phyloP scores from a whole-genome alignment of 2,113 vertebrate species.

The Petrocephalus microphthalmus region DNA sequence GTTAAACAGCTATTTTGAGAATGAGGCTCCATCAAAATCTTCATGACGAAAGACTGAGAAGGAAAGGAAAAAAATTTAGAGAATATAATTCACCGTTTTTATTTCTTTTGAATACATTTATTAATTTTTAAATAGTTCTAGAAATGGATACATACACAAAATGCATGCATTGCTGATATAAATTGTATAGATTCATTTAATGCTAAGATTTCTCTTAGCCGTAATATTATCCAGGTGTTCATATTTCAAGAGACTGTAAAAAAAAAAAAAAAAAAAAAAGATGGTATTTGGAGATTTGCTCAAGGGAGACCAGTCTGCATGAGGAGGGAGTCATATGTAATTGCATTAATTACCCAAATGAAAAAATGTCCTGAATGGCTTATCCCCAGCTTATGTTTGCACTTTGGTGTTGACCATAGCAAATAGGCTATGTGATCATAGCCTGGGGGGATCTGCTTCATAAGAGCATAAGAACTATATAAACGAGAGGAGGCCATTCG shows the following conservation, averaged over 20 bases:
- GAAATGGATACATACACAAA: not conserved
- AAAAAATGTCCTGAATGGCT: not conserved
- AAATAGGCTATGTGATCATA: not conserved
- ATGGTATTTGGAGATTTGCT: not conserved
- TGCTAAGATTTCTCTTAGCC: not conserved
- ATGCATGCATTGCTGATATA: not conserved
- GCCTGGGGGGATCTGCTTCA: not conserved
- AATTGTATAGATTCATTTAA: not conserved
- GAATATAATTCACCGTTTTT: not conserved
- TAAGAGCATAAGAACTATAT: no score
- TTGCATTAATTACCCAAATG: not conserved
- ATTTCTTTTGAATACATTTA: not conserved
- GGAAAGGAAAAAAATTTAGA: not conserved
- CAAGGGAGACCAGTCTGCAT: not conserved
- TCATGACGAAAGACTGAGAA: not conserved
- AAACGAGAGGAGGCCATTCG: no score
- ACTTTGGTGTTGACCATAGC: not conserved
- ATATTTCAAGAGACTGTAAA: no score
- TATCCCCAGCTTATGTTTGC: not conserved
- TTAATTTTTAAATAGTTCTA: not conserved
- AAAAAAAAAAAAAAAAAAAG: no score
- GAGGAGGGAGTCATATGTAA: not conserved
- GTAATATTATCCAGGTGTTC: not conserved
- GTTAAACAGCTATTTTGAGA: not conserved
- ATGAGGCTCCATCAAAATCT: not conserved